Base-by-base conservation (phyloP, 2,888 invertebrate genomes). In the Cheilosia variabilis region DNA sequence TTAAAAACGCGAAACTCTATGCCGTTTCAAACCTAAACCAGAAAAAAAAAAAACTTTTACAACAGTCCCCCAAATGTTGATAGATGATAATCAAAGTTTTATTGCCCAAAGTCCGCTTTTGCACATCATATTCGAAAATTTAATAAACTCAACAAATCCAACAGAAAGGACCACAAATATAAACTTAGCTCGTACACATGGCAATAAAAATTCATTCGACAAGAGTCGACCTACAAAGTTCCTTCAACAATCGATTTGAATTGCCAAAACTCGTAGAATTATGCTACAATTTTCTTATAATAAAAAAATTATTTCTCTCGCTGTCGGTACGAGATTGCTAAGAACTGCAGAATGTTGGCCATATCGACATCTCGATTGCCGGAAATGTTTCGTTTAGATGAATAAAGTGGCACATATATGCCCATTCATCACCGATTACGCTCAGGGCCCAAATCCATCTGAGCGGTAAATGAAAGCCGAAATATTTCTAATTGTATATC, bases 391-490 rank as follows among this genome's bases (percentile, higher is more conserved):
- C 78, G 13, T 62, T 78, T 78, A 62, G 68, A 73, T 55, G 55
- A 73, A 43, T 17, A 69, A 45, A 73, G 22, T 52, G 27, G 27
- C 69, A 47, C 58, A 69, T 58, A 65, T 41, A 47, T 17, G 41
- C 27, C 50, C 62, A 77, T 83, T 78, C 62, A 77, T 83, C 66
- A 83, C 34, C 62, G 68, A 83, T 78, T 78, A 73, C 50, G 34
- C 50, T 43, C 22, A 60, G 50, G 9, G 52, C 13, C 62, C 43
- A 13, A 50, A 53, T 41, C 55, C 37, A 77, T 50, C 45, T 9
- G 60, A 41, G 41, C 43, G 47, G 19, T 10, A 63, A 76, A 66
- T 66, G 41, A 37, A 52, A 22, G 4, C 17, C 17, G 50, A 45
- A 68, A 47, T 41, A 60, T 19, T 53, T 22, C 7, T 41, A 7